phyloP scores from a whole-genome alignment of 1,140 invertebrate genomes.

The Teleopsis dalmanni region DNA sequence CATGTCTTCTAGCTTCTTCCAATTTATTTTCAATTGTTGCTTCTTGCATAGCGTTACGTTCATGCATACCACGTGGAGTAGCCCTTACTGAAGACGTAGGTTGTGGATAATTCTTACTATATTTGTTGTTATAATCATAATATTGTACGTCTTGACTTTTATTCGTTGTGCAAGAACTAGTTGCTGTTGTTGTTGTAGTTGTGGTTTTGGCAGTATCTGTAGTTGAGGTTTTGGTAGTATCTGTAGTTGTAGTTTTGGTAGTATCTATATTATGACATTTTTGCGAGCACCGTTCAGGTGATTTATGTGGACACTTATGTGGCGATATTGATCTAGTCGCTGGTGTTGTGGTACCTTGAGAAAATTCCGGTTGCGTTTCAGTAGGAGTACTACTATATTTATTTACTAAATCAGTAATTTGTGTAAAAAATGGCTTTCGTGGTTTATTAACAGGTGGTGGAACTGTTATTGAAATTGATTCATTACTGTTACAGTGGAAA shows the following conservation, averaged over 20 bases:
- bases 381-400: not conserved
- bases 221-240: too few species aligned
- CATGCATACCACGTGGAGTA: not conserved
- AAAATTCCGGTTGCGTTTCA: not conserved
- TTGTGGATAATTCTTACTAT: slow-evolving; percentile 22
- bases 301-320: not conserved
- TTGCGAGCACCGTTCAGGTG: not conserved
- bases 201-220: not conserved
- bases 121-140: slow-evolving; percentile 39
- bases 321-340: slow-evolving; percentile 10
- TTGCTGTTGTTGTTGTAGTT: not conserved
- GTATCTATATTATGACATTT: not conserved
- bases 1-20: slow-evolving; percentile 18
- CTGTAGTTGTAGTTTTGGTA: too few species aligned
- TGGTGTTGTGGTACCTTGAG: not conserved
- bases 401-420: slow-evolving; percentile 26
- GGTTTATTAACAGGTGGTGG: not conserved
- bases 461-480: not conserved
- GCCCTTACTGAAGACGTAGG: slow-evolving; percentile 1
- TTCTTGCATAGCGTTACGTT: slow-evolving; percentile 25
- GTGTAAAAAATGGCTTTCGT: slow-evolving; percentile 22
- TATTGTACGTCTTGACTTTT: slow-evolving; percentile 20
- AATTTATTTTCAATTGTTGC: slow-evolving; percentile 26
- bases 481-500: too few species aligned
- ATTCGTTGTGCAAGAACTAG: not conserved